phyloP scores from a whole-genome alignment of 1,140 invertebrate genomes.

The Pogonognathellus flavescens region DNA sequence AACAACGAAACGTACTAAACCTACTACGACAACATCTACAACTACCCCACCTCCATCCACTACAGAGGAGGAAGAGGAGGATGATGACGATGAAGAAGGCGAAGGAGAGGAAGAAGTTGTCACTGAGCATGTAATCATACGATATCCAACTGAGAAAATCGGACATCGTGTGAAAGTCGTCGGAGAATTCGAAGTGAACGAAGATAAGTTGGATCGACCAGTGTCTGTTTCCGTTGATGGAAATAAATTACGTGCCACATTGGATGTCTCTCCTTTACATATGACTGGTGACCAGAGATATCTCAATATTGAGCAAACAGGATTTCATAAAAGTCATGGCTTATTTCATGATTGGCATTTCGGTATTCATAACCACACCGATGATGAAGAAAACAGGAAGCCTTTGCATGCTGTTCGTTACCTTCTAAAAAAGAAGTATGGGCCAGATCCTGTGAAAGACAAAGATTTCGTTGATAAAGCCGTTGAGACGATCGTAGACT shows the following conservation, averaged over 20 bases:
- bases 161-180: conserved; percentile 21
- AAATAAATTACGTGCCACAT: conserved; percentile 50
- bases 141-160: background rate
- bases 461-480: conserved; percentile 7
- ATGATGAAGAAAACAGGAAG: background rate
- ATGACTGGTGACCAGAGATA: background rate
- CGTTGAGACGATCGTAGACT: background rate
- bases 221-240: conserved; percentile 51
- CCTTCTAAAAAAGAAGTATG: conserved; percentile 34
- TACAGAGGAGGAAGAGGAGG: background rate
- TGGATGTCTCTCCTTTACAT: conserved; percentile 45
- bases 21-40: conserved; percentile 25
- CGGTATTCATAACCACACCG: background rate
- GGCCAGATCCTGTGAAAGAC: conserved; percentile 18
- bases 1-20: conserved; percentile 28
- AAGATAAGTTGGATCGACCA: conserved; percentile 44
- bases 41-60: background rate
- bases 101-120: background rate
- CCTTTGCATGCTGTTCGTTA: background rate
- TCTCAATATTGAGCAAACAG: too few species aligned
- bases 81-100: background rate
- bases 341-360: background rate
- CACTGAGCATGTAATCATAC: background rate
- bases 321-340: background rate
- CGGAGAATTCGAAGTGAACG: conserved; percentile 55